Evolutionary conservation across 2,113 vertebrate genomes (phyloP), one percentile per base, ranked within the genome.

Genomic region (Leptocoma aspasia): DNA sequence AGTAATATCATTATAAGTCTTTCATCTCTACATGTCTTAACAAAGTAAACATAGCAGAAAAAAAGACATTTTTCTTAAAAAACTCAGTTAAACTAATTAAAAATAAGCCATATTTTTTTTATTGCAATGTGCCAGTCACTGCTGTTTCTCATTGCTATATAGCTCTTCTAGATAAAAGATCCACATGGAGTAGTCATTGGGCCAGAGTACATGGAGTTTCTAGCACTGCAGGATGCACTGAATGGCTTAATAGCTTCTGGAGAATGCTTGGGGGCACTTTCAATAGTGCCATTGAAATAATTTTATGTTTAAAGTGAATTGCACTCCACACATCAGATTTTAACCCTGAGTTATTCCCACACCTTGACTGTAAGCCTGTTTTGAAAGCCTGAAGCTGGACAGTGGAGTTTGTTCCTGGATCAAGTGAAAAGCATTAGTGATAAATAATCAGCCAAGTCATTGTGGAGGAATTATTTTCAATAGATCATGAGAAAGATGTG

Each of bases 231-330:
- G 90, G 91, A 89, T 60, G 60, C 71, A 56, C 1, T 94, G 92
- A 95, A 93, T 86, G 52, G 66, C 71, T 93, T 95, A 82, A 84
- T 35, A 90, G 87, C 66, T 94, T 92, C 79, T 85, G 82, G 75
- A 94, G 94, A 77, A 80, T 2, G 14, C 87, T 94, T 89, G 80
- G 54, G 65, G 82, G 47, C 47, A 54, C 75, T 85, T 95, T 83
- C 75, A 80, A 3, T 82, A 73, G 59, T 31, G 20, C 71, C 59
- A 82, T 92, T 96, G 63, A 82, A 50, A 82, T 39, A 83, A 72
- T 68, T 85, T 85, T 63, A 80, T 94, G 33, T 89, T 89, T 83
- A 81, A 91, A 83, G 35, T 0, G 14, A 92, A 78, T 86, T 66
- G 35, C 3, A 2, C 27, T 92, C 78, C 20, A 33, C 54, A 28